Conservation (phyloP, 1,140 invertebrate genomes). For the Hylaeus anthracinus region DNA sequence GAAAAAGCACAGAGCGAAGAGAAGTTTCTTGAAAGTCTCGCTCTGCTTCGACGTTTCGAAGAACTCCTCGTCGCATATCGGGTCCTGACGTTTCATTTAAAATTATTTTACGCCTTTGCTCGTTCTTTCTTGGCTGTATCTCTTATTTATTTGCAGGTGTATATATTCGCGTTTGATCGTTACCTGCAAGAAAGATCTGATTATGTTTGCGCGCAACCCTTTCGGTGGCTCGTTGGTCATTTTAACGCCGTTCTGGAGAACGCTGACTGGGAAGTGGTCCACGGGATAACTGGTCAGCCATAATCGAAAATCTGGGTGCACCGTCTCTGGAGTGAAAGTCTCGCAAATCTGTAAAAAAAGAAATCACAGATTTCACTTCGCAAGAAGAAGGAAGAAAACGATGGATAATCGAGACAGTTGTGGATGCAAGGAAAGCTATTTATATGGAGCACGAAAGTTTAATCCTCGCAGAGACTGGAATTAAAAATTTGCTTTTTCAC, state of each 20-base stretch:
- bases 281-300: slow-evolving; percentile 97
- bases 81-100: slow-evolving; percentile 82
- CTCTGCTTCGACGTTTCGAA: slow-evolving; percentile 91
- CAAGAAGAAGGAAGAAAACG: too few relatives aligned
- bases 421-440: too few relatives aligned
- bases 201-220: slow-evolving; percentile 87
- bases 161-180: background rate
- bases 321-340: slow-evolving; percentile 87
- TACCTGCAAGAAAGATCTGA: slow-evolving; percentile 86
- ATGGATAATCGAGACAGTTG: too few relatives aligned
- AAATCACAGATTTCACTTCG: background rate
- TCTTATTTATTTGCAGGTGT: too few relatives aligned
- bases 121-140: too few relatives aligned
- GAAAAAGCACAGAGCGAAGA: slow-evolving; percentile 96
- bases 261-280: slow-evolving; percentile 93
- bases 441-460: too few relatives aligned
- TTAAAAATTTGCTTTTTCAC: slow-evolving; percentile 66
- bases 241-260: slow-evolving; percentile 97
- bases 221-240: slow-evolving; percentile 98
- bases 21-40: slow-evolving; percentile 89
- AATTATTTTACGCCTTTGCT: too few relatives aligned
- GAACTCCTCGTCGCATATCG: slow-evolving; percentile 93
- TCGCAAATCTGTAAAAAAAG: slow-evolving; percentile 86
- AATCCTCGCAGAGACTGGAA: too few relatives aligned
- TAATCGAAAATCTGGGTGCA: slow-evolving; percentile 93